Evolutionary conservation across 2,113 vertebrate genomes (phyloP), one percentile per base, ranked within the genome.

Genomic region (Lepus americanus): DNA sequence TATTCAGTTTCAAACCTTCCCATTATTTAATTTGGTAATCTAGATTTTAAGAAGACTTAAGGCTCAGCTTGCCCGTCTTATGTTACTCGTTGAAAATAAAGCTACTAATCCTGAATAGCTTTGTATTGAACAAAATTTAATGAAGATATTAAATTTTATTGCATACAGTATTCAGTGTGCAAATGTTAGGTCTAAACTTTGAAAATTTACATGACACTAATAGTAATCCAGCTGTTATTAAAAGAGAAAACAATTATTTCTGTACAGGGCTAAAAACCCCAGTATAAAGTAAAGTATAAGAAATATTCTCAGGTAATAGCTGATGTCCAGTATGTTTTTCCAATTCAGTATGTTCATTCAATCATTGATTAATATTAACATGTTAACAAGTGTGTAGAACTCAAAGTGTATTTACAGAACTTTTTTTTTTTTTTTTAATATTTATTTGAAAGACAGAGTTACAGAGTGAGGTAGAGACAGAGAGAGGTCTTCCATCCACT

Each of bases 11-110:
- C 80, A 92, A 76, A 73, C 8, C 59, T 92, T 88, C 19, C 53
- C 29, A 29, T 92, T 80, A 87, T 90, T 97, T 94, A 88, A 76
- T 94, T 95, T 96, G 31, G 27, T 91, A 88, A 77, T 94, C 17
- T 94, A 85, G 23, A 23, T 95, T 93, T 77, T 31, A 80, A 59
- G 64, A 89, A 53, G n/a, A 77, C 16, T 73, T 77, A 69, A n/a
- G 3, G 51, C 27, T 91, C 23, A 20, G 3, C 76, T 49, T 80
- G 61, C 20, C 51, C 27, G 5, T 63, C 39, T 29, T 23, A 0
- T 88, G 4, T 89, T 92, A 13, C 22, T 90, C 36, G 64, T 19
- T 87, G 92, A 19, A 49, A 89, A 80, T 92, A 70, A 90, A 94
- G 9, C 55, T 92, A 6, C 3, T 94, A 76, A 78, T 88, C n/a